Conservation (phyloP, 2,888 invertebrate species). For the Selenia dentaria region DNA sequence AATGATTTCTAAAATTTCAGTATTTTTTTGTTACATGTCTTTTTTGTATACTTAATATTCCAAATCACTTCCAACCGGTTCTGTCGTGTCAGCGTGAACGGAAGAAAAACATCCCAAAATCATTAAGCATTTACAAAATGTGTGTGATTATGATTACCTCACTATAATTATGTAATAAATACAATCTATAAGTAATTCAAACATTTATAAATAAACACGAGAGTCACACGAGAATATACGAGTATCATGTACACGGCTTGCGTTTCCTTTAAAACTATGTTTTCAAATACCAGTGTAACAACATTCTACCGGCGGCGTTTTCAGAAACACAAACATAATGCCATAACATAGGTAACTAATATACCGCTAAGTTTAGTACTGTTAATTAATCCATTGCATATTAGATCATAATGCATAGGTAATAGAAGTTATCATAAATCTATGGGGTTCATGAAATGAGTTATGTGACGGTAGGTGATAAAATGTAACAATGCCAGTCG, state of each 20-base stretch:
- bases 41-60: too few species aligned
- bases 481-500: slow-evolving; percentile 18
- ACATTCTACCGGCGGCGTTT: slow-evolving; percentile 9
- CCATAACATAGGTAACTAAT: slow-evolving; percentile 1
- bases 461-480: slow-evolving; percentile 6
- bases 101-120: too few species aligned
- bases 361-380: background rate
- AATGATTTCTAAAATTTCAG: too few species aligned
- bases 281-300: slow-evolving; percentile 12
- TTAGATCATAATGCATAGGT: background rate
- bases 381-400: background rate
- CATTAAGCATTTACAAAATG: too few species aligned
- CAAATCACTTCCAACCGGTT: too few species aligned
- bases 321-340: slow-evolving; percentile 20
- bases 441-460: background rate
- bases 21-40: too few species aligned
- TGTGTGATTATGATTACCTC: too few species aligned
- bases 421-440: background rate
- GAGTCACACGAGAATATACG: background rate
- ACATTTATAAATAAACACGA: too few species aligned
- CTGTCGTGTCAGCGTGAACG: too few species aligned
- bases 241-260: background rate
- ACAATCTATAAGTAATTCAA: too few species aligned
- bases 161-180: too few species aligned
- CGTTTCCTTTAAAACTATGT: slow-evolving; percentile 13